Evolutionary conservation across 2,797 vertebrate species (phyloP), one percentile per base, ranked within the genome.

Genomic region (Lacerta bilineata): DNA sequence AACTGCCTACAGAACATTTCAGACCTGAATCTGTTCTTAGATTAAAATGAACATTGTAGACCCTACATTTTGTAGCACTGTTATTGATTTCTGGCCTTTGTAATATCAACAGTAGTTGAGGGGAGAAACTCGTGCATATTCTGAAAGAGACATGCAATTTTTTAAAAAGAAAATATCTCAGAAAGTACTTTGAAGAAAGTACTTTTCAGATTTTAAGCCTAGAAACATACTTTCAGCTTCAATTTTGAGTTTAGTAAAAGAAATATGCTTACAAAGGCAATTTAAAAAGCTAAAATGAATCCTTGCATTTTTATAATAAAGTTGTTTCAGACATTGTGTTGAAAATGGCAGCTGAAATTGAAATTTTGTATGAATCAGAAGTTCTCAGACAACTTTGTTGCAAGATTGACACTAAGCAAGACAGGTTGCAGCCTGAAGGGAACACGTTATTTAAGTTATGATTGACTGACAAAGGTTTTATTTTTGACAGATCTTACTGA

Each of bases 391-490:
- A 3, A 71, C 41, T 79, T 50, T 84, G n/a, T 20, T 84, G 4
- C 25, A 29, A 84, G 55, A 90, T 80, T 80, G 64, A 90, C 46
- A 80, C 29, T 75, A 71, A 83, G 64, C 66, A 86, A 77, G 79
- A 43, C 80, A 78, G 39, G 61, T 71, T 86, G 36, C 46, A 83
- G 66, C 66, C 66, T 74, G 74, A 83, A 87, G 64, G 39, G 39
- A 90, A 87, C 74, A 74, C 83, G 46, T 90, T 83, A 61, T 83
- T 64, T 83, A 83, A 78, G 64, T 87, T 90, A 64, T 50, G 66
- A 83, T 64, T 64, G 75, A 72, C 61, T 83, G 66, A 64, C 46
- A 79, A 64, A 61, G 55, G 46, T 72, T 85, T 78, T 36, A 11
- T 76, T 76, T 89, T 68, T 77, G 79, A 71, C 74, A 75, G 3